Base-by-base conservation (phyloP, 2,888 invertebrate genomes). In the Heliconius erato region DNA sequence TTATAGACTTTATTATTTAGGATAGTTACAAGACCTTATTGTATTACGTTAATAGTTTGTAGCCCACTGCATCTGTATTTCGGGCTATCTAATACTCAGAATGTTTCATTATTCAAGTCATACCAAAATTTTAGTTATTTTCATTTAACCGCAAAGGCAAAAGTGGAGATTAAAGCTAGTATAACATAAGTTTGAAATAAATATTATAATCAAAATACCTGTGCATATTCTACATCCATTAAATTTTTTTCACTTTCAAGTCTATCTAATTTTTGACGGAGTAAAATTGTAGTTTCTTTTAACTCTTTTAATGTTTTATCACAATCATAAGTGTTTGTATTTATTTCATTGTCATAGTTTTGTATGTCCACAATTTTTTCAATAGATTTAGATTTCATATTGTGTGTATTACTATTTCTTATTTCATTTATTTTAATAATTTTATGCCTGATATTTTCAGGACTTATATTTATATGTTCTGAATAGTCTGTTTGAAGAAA, bases 191-290 rank as follows among this genome's bases (percentile, higher is more conserved):
- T 11, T 16, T 49, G 16, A 16, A 49, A 49, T 49, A 49, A 49
- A 49, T 49, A 16, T 49, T 49, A 49, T 49, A 49, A 49, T 49
- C 59, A 3, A 35, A 72, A 26, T 65, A 95, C 95, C 92, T 95
- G 94, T 79, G 91, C 90, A 89, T 89, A 94, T 88, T 95, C 95
- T 79, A 93, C 91, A 87, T 94, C 92, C 93, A 94, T 93, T 68
- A 93, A 89, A 91, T 94, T 95, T 87, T 90, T 92, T 84, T 94
- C 94, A 91, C 92, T 94, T 87, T 94, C 92, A 32, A 95, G 88
- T 68, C 91, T 90, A 86, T 95, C 94, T 69, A 95, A 87, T 86
- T 93, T 94, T 87, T 95, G 95, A 82, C 92, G 90, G 72, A 94
- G 88, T 82, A 93, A 85, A 85, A 95, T 93, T 63, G 93, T 90